Base-by-base conservation (phyloP, 2,113 vertebrate genomes). In the Bubo scandiacus region DNA sequence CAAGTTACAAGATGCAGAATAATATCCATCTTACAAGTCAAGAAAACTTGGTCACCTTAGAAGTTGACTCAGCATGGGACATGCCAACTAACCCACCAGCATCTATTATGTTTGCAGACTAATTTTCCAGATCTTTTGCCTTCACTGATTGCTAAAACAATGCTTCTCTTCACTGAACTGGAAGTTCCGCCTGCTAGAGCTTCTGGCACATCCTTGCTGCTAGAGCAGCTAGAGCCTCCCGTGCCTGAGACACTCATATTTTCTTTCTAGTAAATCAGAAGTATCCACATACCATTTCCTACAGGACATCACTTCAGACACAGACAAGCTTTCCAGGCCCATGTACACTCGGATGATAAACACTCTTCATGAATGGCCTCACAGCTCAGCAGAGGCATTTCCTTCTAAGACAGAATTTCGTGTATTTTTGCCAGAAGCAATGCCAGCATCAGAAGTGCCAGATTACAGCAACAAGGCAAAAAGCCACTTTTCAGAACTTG, bases 61-160 rank as follows among this genome's bases (percentile, higher is more conserved):
- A 82, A 72, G 71, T 11, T 25, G 59, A 66, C 21, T 40, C 51
- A 12, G 38, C 32, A 20, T 2, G 2, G 87, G 49, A 61, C 47
- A 30, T 7, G 27, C 40, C 55, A 81, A 10, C 32, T n/a, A 63
- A 40, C 17, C n/a, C 82, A 22, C 5, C 55, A 15, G 20, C 7
- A 40, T 10, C 68, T 34, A 6, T 12, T 40, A 11, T 10, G 27
- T 66, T 70, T 83, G 71, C 83, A 90, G 61, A 62, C 22, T 10
- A 8, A 22, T 71, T 80, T 47, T 52, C 96, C 88, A 81, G 54
- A 73, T 42, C 88, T 96, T 92, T 94, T n/a, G 2, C 95, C 95
- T 83, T 97, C 95, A 11, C 49, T 84, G 57, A 55, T 30, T 30
- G 47, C 52, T 61, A 47, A 51, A 80, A 71, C 3, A 1, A 23